A percentile compares a stretch with the other conserved stretches of the same genome.
phyloP scores from a whole-genome alignment of 2,113 vertebrate species.

The Oryzias curvinotus region DNA sequence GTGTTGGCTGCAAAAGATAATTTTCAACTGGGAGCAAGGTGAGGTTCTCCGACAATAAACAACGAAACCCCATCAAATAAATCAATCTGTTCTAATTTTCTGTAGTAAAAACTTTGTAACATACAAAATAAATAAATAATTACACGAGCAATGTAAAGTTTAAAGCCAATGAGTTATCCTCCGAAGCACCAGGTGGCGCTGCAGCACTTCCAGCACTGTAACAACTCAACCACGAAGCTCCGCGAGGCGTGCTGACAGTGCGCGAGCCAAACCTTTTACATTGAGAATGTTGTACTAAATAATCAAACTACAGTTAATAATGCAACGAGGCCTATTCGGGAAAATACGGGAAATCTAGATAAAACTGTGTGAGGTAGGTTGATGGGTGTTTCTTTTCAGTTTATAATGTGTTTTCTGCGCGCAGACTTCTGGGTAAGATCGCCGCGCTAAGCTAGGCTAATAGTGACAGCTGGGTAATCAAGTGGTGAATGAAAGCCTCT shows the following conservation, averaged over 20 bases:
- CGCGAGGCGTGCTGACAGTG: conserved; percentile 74
- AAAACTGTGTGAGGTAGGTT: conserved; percentile 63
- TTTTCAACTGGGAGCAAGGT: no score
- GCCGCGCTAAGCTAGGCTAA: conserved; percentile 46
- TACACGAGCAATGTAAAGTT: no score
- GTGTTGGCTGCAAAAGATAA: no score
- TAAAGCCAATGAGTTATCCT: not conserved
- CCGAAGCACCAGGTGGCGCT: conserved; percentile 25
- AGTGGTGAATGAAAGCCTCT: conserved; percentile 30
- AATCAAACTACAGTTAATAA: conserved; percentile 55
- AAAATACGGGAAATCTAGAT: conserved; percentile 58
- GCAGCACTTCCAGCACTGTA: not conserved
- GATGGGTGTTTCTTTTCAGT: conserved; percentile 3
- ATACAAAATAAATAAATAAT: no score
- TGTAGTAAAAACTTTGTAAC: no score
- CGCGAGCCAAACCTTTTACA: conserved; percentile 41
- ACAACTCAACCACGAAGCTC: conserved; percentile 22
- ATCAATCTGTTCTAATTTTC: no score
- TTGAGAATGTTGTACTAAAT: conserved; percentile 47
- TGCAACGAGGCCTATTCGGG: conserved; percentile 53
- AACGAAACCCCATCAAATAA: no score
- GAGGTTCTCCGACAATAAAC: no score
- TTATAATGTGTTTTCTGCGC: not conserved
- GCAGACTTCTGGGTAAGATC: not conserved
- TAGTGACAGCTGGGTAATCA: conserved; percentile 57